phyloP scores from a whole-genome alignment of 2,888 invertebrate species.

The Sepioteuthis lessoniana region DNA sequence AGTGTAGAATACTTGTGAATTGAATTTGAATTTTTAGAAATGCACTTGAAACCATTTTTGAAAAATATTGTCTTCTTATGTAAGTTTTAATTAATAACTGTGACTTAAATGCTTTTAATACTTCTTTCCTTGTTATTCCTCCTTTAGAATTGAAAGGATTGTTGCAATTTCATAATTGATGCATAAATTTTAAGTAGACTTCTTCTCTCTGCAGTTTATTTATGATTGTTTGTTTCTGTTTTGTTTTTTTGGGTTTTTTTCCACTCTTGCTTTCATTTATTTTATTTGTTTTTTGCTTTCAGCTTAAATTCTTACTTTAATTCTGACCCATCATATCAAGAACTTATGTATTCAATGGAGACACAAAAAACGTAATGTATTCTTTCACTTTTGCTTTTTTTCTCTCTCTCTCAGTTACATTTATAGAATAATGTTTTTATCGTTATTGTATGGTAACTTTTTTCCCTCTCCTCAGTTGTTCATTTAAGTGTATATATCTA shows the following conservation, averaged over 20 bases:
- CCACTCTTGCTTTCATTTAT: conserved; percentile 42
- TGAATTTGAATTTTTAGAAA: background rate
- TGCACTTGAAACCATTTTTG: background rate
- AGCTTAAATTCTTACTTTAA: conserved; percentile 73
- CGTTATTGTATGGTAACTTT: too few relatives aligned
- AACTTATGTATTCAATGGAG: conserved; percentile 70
- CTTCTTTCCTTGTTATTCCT: background rate
- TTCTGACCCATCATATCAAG: conserved; percentile 71
- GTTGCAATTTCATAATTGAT: background rate
- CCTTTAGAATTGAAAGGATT: background rate
- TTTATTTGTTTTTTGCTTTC: conserved; percentile 50
- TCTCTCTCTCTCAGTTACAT: background rate
- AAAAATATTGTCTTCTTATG: background rate
- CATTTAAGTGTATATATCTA: too few relatives aligned
- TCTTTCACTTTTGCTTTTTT: background rate
- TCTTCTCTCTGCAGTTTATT: background rate
- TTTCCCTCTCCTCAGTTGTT: too few relatives aligned
- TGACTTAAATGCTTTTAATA: background rate
- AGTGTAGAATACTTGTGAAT: too few relatives aligned
- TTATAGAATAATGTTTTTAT: too few relatives aligned
- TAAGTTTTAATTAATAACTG: background rate
- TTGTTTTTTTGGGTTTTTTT: too few relatives aligned
- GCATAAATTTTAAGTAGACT: background rate
- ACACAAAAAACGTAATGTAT: conserved; percentile 67
- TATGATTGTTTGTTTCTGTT: background rate